Evolutionary conservation across 1,140 invertebrate species (phyloP), one percentile per base, ranked within the genome.

Genomic region (Carposina sasakii): DNA sequence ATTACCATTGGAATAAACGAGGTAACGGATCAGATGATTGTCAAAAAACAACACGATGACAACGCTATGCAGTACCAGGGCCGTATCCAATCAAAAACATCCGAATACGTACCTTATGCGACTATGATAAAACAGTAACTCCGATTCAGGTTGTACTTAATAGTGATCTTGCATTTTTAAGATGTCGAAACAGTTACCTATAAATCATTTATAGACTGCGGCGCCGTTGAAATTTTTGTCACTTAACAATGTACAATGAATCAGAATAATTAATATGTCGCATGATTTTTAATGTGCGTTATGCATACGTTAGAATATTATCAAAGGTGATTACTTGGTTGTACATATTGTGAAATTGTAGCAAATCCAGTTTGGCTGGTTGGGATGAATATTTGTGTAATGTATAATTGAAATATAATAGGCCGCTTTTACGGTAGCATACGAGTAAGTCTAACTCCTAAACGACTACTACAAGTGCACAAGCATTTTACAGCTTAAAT

Each of bases 1-100:
- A 81, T 84, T 81, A 81, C 67, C 75, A 81, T 81, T 71, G 62
- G 81, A 73, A 79, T 82, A 82, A 82, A 82, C 68, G 69, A 72
- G 63, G 66, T 72, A 77, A 75, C 69, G 67, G 67, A 75, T 82
- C 73, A 65, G 69, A 72, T 68, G 72, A 67, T 67, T 67, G 59
- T 75, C 56, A 51, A 77, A 73, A 78, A 67, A 74, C 62, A 69
- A 66, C 60, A 72, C 51, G 60, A 70, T 67, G 63, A 69, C 67
- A 68, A 64, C 52, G 54, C 61, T 53, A 52, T 17, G 54, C 52
- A 36, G 42, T 54, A 42, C 26, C 19, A 17, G 44, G 33, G 50
- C 49, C 52, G 45, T 57, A 55, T 51, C 48, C 6, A 2, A 20
- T 40, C 6, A 19, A 19, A 44, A 20, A 37, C 61, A 58, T 36